A percentile compares a stretch with the other conserved stretches of the same genome.
phyloP scores from a whole-genome alignment of 2,113 vertebrate species.

The Crotophaga sulcirostris region DNA sequence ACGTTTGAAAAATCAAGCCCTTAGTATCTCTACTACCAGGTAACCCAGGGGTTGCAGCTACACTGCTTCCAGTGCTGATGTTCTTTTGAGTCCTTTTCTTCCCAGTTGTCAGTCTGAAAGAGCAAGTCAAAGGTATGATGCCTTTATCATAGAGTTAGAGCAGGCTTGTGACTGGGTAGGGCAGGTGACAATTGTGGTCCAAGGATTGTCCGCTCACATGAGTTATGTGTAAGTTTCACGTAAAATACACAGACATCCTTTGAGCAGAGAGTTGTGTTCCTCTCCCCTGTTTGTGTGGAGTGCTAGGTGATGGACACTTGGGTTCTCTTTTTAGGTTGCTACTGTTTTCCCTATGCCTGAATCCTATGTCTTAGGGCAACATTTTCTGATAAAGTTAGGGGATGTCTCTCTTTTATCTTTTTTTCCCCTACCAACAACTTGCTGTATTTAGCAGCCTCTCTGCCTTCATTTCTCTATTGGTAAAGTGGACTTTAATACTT shows the following conservation, averaged over 20 bases:
- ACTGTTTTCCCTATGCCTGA: neutral
- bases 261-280: neutral
- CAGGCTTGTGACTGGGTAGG: neutral
- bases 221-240: neutral
- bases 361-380: neutral
- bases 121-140: accelerated
- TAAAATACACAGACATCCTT: neutral
- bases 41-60: neutral
- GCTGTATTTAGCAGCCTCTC: neutral
- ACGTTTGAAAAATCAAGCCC: neutral
- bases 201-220: neutral
- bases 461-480: neutral
- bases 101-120: neutral
- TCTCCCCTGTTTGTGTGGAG: neutral
- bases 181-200: neutral
- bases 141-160: neutral
- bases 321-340: neutral
- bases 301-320: neutral
- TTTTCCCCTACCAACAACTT: accelerated
- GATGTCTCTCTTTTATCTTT: neutral
- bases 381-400: neutral
- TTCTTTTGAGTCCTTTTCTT: neutral
- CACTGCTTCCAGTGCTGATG: neutral
- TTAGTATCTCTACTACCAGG: neutral
- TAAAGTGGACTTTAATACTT: neutral